Conservation (phyloP, 1,140 invertebrate genomes). For the Acromyrmex charruanus region DNA sequence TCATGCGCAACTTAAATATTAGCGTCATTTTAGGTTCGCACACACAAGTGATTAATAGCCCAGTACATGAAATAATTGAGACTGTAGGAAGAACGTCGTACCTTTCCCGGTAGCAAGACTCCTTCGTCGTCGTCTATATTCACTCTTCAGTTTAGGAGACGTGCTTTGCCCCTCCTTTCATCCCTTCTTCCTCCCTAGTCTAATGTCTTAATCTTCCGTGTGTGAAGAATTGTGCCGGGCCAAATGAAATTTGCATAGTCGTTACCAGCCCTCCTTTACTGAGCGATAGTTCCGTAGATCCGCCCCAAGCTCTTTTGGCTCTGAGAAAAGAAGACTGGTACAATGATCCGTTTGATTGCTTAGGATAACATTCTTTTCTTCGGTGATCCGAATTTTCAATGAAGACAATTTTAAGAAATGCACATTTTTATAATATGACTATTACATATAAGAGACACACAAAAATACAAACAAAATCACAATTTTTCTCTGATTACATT, state of each 20-base stretch:
- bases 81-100: constrained; percentile 60
- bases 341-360: constrained; percentile 67
- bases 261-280: constrained; percentile 75
- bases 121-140: constrained; percentile 55
- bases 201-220: constrained; percentile 80
- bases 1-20: constrained; percentile 66
- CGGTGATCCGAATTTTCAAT: constrained; percentile 2
- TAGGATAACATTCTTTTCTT: constrained; percentile 58
- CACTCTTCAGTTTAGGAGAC: constrained; percentile 61
- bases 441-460: not conserved
- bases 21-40: constrained; percentile 67
- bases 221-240: constrained; percentile 78
- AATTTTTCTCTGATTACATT: not conserved
- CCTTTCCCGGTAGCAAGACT: constrained; percentile 23
- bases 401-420: not conserved
- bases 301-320: constrained; percentile 60
- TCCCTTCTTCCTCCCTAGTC: constrained; percentile 37
- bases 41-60: constrained; percentile 65
- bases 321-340: constrained; percentile 41
- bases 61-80: constrained; percentile 68
- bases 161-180: not conserved
- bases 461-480: not conserved
- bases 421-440: not conserved
- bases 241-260: constrained; percentile 81
- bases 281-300: constrained; percentile 65